Base-by-base conservation (phyloP, 64 coral and sea anemone species). In the Pachyseris speciosa region DNA sequence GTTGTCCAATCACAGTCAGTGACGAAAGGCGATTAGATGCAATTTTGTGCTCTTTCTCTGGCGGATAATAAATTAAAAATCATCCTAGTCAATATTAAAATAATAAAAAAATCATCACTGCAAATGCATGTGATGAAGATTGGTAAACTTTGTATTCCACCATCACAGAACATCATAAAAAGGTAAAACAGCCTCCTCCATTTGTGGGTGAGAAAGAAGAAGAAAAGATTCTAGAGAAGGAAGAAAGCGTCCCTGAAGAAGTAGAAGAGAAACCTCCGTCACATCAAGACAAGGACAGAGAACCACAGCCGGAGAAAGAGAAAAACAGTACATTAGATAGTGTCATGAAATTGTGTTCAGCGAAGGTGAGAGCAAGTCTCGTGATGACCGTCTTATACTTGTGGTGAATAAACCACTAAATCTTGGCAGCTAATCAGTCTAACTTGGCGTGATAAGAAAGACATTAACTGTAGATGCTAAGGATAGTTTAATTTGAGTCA, bases 291-390 rank as follows among this genome's bases (percentile, higher is more conserved):
- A 39, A 25, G 38, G 60, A 78, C 4, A 69, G 25, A 37, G 31
- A 79, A 1, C 2, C 9, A n/a, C 37, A 37, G 4, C 7, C 17
- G 9, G 55, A 55, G 33, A 28, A 63, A 78, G 40, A 59, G 24
- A 60, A 75, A 67, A 71, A 38, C 37, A 44, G 6, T 57, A 16
- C 1, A 29, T 17, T 10, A 9, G 41, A 85, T 2, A 75, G 22
- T 38, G 69, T 72, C 33, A 38, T 93, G 61, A 78, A 39, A 4
- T 16, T 93, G n/a, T 78, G 86, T 53, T 42, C 57, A 10, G 71
- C 67, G 76, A 93, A 93, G 91, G 91, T 93, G 60, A 42, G 20
- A 43, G 17, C 29, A 33, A 19, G 27, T 31, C n/a, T 45, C 43
- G 11, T 45, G 43, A 6, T 45, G 4, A 6, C 43, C 43, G 43